Base-by-base conservation (phyloP, 2,797 vertebrate genomes). In the Rhinichthys osculus region DNA sequence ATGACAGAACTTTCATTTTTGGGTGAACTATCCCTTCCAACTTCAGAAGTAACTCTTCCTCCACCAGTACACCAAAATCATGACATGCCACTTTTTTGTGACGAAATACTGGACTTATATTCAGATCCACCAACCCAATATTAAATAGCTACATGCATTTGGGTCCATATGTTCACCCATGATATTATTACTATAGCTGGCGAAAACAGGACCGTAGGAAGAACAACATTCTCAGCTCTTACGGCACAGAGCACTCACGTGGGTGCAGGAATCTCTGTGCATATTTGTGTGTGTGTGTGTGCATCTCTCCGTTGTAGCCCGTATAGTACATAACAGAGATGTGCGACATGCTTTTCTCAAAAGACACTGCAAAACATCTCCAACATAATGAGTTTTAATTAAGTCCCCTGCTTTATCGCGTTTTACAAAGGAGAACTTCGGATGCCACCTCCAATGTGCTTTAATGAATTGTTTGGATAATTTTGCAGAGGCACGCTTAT, bases 391-490 rank as follows among this genome's bases (percentile, higher is more conserved):
- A 91, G 87, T 92, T 91, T 95, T 94, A 94, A 95, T 95, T 94
- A 94, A 94, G 91, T 92, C 88, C 86, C 88, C 85, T 77, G 87
- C 87, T 94, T 94, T 93, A 93, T 94, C 81, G n/a, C 91, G 89
- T 94, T 93, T 92, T 91, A 92, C 91, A 92, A 90, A 90, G 89
- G 87, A 87, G 88, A 69, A 73, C 78, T 47, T 78, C 35, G 67
- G 59, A 88, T 88, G 88, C 87, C 81, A 73, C 87, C 88, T 91
- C 92, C 91, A 92, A 93, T 91, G 92, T 82, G 57, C 86, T 85
- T 89, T 93, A 95, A 95, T 94, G 91, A 94, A 94, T 95, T 94
- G 93, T 95, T 94, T 94, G 88, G 80, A 92, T 92, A 93, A 93
- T 94, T 88, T 94, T 94, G 83, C 88, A 90, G 84, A 90, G 88